These are phyloP conservation scores for Pelmatolapia mariae DNA, from an alignment of 2,113 vertebrate species.

Conservation along the genomic window DNA sequence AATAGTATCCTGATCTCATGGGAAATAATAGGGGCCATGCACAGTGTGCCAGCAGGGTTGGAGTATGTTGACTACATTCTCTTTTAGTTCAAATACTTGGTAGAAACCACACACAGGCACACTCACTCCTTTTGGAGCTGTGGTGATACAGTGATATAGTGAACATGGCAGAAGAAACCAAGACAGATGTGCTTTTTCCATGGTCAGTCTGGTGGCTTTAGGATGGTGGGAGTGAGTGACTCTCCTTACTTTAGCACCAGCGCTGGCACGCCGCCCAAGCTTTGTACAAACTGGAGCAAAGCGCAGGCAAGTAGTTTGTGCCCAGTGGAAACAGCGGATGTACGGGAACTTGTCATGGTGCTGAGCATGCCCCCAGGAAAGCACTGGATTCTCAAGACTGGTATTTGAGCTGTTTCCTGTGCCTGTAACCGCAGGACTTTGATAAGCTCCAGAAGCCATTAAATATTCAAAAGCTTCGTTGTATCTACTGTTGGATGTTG, in stretches of 20 bases:
- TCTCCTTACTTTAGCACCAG: slow-evolving; percentile 5
- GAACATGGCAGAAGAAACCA: neutral
- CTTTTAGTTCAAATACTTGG: neutral
- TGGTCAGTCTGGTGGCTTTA: neutral
- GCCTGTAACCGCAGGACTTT: slow-evolving; percentile 34
- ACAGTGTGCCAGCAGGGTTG: neutral
- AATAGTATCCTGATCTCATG: neutral
- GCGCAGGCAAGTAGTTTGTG: neutral
- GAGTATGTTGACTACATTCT: neutral
- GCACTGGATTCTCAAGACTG: slow-evolving; percentile 24
- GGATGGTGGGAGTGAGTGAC: slow-evolving; percentile 7
- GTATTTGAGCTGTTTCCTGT: slow-evolving; percentile 44
- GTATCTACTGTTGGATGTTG: slow-evolving; percentile 42
- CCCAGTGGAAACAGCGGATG: slow-evolving; percentile 29
- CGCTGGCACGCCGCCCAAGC: slow-evolving; percentile 6
- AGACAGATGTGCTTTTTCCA: neutral
- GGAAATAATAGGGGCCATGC: slow-evolving; percentile 15
- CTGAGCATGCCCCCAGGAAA: slow-evolving; percentile 48
- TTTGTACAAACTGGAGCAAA: slow-evolving; percentile 47
- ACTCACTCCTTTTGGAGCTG: neutral
- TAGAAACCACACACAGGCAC: neutral
- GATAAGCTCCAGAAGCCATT: slow-evolving; percentile 47
- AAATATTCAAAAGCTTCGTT: slow-evolving; percentile 45
- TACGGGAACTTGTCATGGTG: slow-evolving; percentile 37
- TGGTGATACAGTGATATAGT: neutral